Percentiles rank a stretch among this genome's conserved stretches.
phyloP scores from a whole-genome alignment of 2,113 vertebrate genomes.

The Anolis sagrei region DNA sequence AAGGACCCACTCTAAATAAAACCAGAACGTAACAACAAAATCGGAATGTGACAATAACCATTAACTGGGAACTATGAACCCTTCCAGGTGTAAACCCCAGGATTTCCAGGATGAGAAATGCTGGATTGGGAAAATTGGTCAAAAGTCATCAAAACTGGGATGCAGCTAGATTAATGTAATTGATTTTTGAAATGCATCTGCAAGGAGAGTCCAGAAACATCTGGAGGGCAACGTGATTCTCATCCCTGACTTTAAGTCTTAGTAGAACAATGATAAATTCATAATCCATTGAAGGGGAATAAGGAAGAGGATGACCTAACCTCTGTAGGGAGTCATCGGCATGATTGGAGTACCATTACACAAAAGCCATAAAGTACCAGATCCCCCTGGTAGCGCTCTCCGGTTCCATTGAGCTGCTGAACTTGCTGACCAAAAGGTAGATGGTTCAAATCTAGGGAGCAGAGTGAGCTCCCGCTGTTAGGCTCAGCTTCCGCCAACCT shows the following conservation, averaged over 20 bases:
- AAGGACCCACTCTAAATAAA: not conserved
- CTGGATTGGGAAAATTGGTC: not conserved
- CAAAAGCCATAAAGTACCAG: not conserved
- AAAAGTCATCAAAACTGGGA: no score
- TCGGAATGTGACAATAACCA: not conserved
- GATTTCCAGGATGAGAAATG: not conserved
- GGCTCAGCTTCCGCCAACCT: no score
- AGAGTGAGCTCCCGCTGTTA: no score
- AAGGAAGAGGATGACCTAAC: not conserved
- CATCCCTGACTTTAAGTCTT: not conserved
- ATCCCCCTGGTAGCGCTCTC: no score
- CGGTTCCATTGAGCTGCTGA: no score
- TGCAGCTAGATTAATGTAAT: no score
- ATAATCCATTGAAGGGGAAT: not conserved
- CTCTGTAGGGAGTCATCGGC: not conserved
- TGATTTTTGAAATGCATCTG: not conserved
- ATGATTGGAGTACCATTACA: not conserved
- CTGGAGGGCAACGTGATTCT: not conserved
- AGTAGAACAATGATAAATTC: not conserved
- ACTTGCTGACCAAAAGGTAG: no score
- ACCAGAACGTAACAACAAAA: not conserved
- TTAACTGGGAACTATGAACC: not conserved
- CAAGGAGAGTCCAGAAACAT: not conserved
- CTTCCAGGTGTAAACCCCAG: not conserved
- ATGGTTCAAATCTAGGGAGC: no score